Evolutionary conservation across 2,113 vertebrate species (phyloP).

Genomic region (Erythrolamprus reginae): DNA sequence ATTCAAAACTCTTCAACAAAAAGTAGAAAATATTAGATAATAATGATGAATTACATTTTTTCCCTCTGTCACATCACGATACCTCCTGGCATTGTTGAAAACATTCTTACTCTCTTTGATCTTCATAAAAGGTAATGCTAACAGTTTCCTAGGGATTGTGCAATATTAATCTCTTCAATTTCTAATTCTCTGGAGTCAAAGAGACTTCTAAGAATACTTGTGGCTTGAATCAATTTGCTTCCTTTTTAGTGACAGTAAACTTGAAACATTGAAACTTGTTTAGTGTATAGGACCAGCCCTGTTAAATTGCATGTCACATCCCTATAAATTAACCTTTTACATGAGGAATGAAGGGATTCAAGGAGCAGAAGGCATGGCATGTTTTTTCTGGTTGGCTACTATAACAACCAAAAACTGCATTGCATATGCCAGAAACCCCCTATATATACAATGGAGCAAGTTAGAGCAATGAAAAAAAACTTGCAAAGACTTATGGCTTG

Average conservation of each 20-base stretch:
- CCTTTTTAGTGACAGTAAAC: not conserved
- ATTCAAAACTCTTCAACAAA: slow-evolving; percentile 2
- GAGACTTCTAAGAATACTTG: not conserved
- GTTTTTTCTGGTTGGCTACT: not conserved
- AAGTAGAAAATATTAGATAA: not conserved
- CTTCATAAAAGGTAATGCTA: not conserved
- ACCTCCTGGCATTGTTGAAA: not conserved
- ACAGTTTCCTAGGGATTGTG: not conserved
- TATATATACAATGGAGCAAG: too few species aligned
- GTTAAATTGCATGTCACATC: not conserved
- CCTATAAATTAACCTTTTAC: not conserved
- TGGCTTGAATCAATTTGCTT: not conserved
- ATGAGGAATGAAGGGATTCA: not conserved
- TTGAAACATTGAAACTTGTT: not conserved
- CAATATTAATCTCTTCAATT: not conserved
- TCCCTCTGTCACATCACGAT: not conserved
- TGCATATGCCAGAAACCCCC: not conserved
- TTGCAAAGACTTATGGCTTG: too few species aligned
- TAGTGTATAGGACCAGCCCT: not conserved
- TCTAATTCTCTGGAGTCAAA: not conserved
- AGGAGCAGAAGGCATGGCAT: not conserved
- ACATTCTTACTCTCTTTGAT: not conserved
- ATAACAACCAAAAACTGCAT: not conserved
- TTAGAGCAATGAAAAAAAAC: too few species aligned
- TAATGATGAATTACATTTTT: not conserved